Evolutionary conservation across 1,140 invertebrate genomes (phyloP).

Genomic region (Parapsyche elsis): DNA sequence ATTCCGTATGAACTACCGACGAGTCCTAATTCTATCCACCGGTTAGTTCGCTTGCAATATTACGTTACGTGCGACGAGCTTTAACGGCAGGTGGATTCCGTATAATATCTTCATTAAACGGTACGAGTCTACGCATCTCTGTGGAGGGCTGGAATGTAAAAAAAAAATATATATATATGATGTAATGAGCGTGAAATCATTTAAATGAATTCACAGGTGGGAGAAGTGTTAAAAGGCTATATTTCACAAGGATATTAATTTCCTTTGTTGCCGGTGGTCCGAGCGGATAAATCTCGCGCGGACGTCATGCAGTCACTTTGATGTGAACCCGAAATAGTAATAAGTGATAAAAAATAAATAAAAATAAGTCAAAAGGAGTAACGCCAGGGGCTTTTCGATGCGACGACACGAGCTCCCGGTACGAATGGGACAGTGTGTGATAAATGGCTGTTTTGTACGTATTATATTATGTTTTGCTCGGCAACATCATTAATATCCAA

Average conservation of each 20-base stretch:
- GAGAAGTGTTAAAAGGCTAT: slow-evolving; percentile 37
- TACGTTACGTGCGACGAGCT: not conserved
- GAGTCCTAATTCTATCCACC: no score
- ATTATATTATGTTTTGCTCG: not conserved
- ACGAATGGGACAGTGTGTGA: not conserved
- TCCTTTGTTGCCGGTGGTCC: slow-evolving; percentile 15
- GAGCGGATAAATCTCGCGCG: slow-evolving; percentile 20
- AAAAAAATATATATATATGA: slow-evolving; percentile 38
- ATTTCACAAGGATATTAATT: slow-evolving; percentile 41
- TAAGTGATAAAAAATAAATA: slow-evolving; percentile 4
- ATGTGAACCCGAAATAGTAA: not conserved
- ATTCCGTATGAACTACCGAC: no score
- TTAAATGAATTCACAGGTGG: slow-evolving; percentile 33
- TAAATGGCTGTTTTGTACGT: not conserved
- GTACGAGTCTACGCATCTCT: not conserved
- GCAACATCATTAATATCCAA: slow-evolving; percentile 22
- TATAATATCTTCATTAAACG: slow-evolving; percentile 30
- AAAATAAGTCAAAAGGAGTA: not conserved
- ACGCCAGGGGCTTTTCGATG: slow-evolving; percentile 2
- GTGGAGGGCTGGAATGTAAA: not conserved
- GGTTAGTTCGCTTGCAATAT: not conserved
- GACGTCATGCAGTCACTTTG: slow-evolving; percentile 29
- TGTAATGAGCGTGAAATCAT: slow-evolving; percentile 35
- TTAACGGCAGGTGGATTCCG: no score
- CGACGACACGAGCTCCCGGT: not conserved